Evolutionary conservation across 2,888 invertebrate genomes (phyloP).

Genomic region (Dermolepida albohirtum): DNA sequence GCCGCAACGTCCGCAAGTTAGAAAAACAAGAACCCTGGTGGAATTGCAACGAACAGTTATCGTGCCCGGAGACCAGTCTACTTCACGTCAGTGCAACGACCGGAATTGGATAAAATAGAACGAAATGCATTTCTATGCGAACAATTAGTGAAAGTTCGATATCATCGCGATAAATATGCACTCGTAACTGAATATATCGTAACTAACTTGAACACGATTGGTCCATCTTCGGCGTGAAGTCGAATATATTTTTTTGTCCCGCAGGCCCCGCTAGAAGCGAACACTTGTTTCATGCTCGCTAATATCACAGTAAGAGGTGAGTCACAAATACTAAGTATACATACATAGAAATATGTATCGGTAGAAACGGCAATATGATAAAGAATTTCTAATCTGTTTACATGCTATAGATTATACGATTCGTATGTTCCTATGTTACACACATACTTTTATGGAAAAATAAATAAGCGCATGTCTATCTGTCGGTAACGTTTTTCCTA

Average conservation of each 20-base stretch:
- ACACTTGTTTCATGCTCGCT: slow-evolving; percentile 39
- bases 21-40: slow-evolving; percentile 37
- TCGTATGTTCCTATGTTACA: too few species aligned
- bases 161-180: slow-evolving; percentile 35
- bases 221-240: slow-evolving; percentile 2
- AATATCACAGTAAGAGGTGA: slow-evolving; percentile 45
- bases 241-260: background rate
- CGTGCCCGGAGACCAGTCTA: slow-evolving; percentile 41
- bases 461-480: too few species aligned
- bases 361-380: too few species aligned
- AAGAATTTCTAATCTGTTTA: too few species aligned
- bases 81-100: slow-evolving; percentile 46
- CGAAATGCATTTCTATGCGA: slow-evolving; percentile 30
- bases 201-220: background rate
- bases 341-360: too few species aligned
- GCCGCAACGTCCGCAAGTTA: background rate
- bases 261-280: background rate
- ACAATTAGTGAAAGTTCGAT: slow-evolving; percentile 41
- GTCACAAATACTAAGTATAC: background rate
- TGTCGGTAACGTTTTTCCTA: too few species aligned
- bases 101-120: slow-evolving; percentile 44
- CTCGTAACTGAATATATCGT: slow-evolving; percentile 22
- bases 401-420: too few species aligned
- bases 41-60: slow-evolving; percentile 30
- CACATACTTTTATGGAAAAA: too few species aligned